Base-by-base conservation (phyloP, 2,888 invertebrate genomes). In the Phragmatobia fuliginosa region DNA sequence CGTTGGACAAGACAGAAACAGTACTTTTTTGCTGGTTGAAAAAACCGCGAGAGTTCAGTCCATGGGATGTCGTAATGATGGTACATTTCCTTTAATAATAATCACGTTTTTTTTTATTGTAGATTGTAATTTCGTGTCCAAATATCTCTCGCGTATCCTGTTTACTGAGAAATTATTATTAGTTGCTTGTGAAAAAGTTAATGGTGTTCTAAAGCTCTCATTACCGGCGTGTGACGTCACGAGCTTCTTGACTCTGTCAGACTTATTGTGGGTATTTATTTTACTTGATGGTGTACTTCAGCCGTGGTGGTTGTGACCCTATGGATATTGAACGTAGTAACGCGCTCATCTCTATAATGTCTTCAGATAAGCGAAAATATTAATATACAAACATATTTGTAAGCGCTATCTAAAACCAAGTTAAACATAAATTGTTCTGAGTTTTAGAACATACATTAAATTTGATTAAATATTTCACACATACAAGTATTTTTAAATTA, bases 11-110 rank as follows among this genome's bases (percentile, higher is more conserved):
- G 59, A 71, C 69, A 81, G 56, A 67, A 62, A 62, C 68, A 68
- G 66, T 65, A 70, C 69, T 82, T 83, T 62, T 84, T 81, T 81
- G 77, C 65, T 25, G 11, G 16, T 64, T 63, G 41, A 75, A 84
- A 81, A 81, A 80, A 75, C 73, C 73, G 80, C 79, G 84, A 83
- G 81, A 83, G 81, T 84, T 80, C 79, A 83, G 80, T 78, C 76
- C 62, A 74, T 70, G 74, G 76, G 72, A 77, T 80, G 76, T 72
- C 75, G 78, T 82, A 81, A 84, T 84, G 83, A 82, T 79, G 79
- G 79, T 73, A 80, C 82, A 78, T 83, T 84, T 84, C 82, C 79
- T 83, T 75, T 79, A 77, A 79, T 83, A 82, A 80, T 80, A 73
- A 75, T 74, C 67, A 77, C 76, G 79, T 81, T 82, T 79, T 64